phyloP scores from a whole-genome alignment of 2,113 vertebrate genomes.

The Erythrolamprus reginae region DNA sequence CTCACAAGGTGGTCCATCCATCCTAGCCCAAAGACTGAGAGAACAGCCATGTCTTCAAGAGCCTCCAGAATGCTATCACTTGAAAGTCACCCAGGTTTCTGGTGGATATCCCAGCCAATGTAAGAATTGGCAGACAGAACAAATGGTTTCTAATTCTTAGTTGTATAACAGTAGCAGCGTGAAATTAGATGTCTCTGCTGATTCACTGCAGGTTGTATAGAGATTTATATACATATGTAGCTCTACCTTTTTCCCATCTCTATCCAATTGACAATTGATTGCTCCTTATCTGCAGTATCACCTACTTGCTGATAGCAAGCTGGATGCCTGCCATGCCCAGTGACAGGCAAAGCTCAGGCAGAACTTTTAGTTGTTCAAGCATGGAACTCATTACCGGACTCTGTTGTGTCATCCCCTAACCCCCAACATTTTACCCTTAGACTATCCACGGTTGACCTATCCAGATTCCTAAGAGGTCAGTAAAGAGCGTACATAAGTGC shows the following conservation, averaged over 20 bases:
- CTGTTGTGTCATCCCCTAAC: no score
- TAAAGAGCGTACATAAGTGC: no score
- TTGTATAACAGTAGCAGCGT: not conserved
- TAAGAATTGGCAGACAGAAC: not conserved
- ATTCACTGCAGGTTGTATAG: not conserved
- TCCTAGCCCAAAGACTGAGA: not conserved
- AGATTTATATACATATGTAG: not conserved
- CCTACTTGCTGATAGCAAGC: not conserved
- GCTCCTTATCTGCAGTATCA: not conserved
- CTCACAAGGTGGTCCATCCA: not conserved
- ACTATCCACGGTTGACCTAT: no score
- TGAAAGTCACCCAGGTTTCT: not conserved
- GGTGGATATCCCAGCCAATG: not conserved
- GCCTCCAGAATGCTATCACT: not conserved
- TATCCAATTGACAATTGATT: not conserved
- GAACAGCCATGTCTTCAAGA: not conserved
- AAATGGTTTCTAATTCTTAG: not conserved
- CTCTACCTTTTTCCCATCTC: not conserved
- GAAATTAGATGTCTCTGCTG: not conserved
- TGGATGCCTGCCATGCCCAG: not conserved
- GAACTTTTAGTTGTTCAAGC: not conserved
- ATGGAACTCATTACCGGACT: no score
- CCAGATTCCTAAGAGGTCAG: no score
- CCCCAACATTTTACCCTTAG: no score
- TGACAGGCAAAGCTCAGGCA: not conserved